Conservation (phyloP, 2,797 vertebrate species). For the Cirrhinus molitorella region DNA sequence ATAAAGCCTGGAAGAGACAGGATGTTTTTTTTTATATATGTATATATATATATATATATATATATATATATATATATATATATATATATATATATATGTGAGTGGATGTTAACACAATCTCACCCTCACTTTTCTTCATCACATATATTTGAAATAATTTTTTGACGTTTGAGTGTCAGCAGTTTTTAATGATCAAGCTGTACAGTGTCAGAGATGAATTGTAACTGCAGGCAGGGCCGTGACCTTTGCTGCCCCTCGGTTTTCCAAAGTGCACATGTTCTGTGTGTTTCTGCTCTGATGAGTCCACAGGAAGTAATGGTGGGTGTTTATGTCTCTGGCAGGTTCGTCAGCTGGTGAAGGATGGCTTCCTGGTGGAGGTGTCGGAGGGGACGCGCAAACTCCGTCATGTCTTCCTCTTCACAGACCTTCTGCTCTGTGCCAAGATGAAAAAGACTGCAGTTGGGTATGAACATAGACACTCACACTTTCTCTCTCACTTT, state of each 20-base stretch:
- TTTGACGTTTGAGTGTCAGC: background rate
- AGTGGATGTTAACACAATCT: background rate
- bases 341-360: slow-evolving; percentile 96
- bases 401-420: slow-evolving; percentile 97
- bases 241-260: background rate
- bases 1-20: no score
- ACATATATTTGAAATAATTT: background rate
- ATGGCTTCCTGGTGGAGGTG: slow-evolving; percentile 96
- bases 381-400: slow-evolving; percentile 95
- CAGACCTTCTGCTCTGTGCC: slow-evolving; percentile 95
- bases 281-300: background rate
- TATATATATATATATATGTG: no score
- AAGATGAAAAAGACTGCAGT: slow-evolving; percentile 95
- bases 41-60: no score
- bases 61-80: no score
- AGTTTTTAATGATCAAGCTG: background rate
- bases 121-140: background rate
- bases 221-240: background rate
- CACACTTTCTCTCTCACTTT: background rate
- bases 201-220: background rate
- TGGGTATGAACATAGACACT: slow-evolving; percentile 82
- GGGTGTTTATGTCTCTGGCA: slow-evolving; percentile 65
- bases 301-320: slow-evolving; percentile 54
- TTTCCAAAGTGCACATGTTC: background rate
- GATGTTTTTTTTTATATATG: no score